phyloP scores from a whole-genome alignment of 2,888 invertebrate genomes.

The Agonopterix heracliana region DNA sequence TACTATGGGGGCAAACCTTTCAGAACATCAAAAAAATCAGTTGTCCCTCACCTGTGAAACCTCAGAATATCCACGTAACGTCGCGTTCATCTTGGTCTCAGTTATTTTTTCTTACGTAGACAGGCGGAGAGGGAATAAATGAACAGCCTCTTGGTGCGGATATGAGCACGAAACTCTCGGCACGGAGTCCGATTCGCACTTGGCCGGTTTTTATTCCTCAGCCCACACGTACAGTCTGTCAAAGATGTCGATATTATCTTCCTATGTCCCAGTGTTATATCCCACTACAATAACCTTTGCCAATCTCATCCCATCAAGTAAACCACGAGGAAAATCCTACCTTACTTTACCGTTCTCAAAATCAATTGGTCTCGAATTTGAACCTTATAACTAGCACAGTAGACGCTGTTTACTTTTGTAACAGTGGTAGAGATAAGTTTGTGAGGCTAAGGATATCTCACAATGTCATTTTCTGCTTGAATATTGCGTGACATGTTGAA shows the following conservation, averaged over 20 bases:
- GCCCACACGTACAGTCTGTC: conserved; percentile 11
- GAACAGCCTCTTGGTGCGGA: too few species aligned
- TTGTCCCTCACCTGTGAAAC: too few species aligned
- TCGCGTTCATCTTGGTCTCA: too few species aligned
- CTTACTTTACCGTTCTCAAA: neutral
- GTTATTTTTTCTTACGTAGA: too few species aligned
- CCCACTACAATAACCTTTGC: conserved; percentile 1
- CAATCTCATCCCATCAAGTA: neutral
- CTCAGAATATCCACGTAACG: too few species aligned
- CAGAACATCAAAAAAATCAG: too few species aligned
- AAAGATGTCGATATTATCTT: conserved; percentile 6
- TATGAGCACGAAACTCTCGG: too few species aligned
- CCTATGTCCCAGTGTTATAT: conserved; percentile 1
- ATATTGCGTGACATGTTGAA: conserved; percentile 2
- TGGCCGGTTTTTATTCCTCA: neutral
- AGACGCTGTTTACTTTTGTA: neutral
- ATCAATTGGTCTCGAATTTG: conserved; percentile 16
- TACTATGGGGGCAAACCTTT: too few species aligned
- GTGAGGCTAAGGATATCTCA: conserved; percentile 30
- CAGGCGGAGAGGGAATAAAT: too few species aligned
- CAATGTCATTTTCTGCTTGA: conserved; percentile 43
- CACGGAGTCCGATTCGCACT: too few species aligned
- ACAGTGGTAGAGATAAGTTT: neutral
- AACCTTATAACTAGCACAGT: conserved; percentile 16
- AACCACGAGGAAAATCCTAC: neutral